Percentiles rank a stretch among this genome's conserved stretches.
Conservation (phyloP, 2,113 vertebrate genomes). For the Gobio gobio region DNA sequence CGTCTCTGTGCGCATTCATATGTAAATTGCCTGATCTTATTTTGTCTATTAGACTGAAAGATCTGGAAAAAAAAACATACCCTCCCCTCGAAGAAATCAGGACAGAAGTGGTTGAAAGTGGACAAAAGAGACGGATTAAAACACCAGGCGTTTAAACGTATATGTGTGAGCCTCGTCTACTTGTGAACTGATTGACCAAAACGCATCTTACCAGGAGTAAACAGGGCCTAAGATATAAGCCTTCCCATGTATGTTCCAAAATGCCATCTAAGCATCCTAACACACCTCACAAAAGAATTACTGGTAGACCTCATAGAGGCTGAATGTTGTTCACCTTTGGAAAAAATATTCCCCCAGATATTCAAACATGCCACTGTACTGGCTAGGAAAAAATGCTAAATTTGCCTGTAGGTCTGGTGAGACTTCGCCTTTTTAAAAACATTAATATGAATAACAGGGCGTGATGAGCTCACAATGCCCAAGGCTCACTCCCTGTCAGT, state of each 20-base stretch:
- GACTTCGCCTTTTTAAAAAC: slow-evolving; percentile 26
- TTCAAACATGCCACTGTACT: slow-evolving; percentile 11
- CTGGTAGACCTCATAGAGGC: not conserved
- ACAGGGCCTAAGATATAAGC: not conserved
- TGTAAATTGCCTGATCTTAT: no score
- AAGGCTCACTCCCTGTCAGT: slow-evolving; percentile 16
- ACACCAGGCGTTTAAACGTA: no score
- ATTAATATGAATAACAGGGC: slow-evolving; percentile 34
- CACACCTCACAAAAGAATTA: not conserved
- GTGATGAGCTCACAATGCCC: slow-evolving; percentile 25
- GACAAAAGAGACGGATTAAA: no score
- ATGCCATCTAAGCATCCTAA: not conserved
- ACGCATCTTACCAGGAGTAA: no score
- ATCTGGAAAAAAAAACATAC: no score
- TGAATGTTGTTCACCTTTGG: not conserved
- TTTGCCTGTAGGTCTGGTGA: not conserved
- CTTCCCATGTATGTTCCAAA: not conserved
- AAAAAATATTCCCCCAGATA: not conserved
- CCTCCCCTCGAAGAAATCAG: no score
- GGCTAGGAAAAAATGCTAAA: not conserved
- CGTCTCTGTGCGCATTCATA: no score
- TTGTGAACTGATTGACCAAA: no score
- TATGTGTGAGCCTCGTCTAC: no score
- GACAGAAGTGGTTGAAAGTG: no score
- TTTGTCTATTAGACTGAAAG: no score